Evolutionary conservation across 2,113 vertebrate genomes (phyloP), one percentile per base, ranked within the genome.

Genomic region (Cariama cristata): DNA sequence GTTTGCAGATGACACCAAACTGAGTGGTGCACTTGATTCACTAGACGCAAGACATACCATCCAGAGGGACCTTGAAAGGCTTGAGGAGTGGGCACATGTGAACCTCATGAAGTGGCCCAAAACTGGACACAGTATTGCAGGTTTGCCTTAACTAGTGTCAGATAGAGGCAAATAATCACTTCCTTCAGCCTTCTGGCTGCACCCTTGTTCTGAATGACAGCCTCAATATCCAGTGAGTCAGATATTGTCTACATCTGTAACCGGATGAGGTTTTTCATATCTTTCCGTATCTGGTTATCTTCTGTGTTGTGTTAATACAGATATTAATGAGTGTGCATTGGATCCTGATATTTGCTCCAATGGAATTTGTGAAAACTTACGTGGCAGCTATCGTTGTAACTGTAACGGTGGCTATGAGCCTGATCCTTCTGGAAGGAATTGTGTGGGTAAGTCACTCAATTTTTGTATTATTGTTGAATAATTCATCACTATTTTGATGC

Each of bases 281-380:
- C 42, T 77, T 47, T 38, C 24, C 40, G 40, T 59, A 10, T 27
- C 22, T 90, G 17, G 9, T 59, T 69, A 9, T 33, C 27, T 69
- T 83, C 8, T 76, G 13, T 38, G 11, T 38, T 90, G 20, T 86
- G 67, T 73, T 95, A 58, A 67, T 96, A 20, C 95, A 99, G 98
- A 99, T 90, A 99, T 99, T 69, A 98, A 99, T 17, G 98, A 99
- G 84, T 99, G 98, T 94, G 98, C 97, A 40, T 91, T 98, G 97
- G 98, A 99, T 94, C 98, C 98, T 80, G 98, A 98, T 44, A 98
- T 99, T 96, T 99, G 98, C 74, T 80, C 97, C 45, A 98, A 98
- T 85, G 98, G 98, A 44, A 83, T 98, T 66, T 99, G 98, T 97
- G 98, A 99, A 96, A 99, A 99, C 77, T 93, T 98, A 30, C 97